Conservation (phyloP, 2,888 invertebrate genomes). For the Microplitis manilae region DNA sequence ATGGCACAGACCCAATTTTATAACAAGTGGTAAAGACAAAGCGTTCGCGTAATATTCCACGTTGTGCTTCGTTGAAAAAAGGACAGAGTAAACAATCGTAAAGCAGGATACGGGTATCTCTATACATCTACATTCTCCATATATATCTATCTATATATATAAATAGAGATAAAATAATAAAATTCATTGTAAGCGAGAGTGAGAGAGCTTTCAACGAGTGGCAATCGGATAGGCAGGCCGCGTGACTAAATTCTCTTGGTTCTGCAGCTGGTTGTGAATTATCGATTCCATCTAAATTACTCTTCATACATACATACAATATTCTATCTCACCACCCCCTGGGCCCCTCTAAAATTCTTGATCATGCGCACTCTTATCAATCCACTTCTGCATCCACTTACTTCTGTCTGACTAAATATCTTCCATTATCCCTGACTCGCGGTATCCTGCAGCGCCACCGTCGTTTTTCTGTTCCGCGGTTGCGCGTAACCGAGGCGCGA, state of each 20-base stretch:
- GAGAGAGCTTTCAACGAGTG: conserved; percentile 45
- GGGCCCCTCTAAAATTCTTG: conserved; percentile 1
- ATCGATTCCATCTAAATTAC: conserved; percentile 65
- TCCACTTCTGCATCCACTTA: conserved; percentile 43
- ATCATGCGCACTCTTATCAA: conserved; percentile 58
- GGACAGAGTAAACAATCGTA: background rate
- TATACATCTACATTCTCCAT: background rate
- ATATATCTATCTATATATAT: background rate
- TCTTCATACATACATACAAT: conserved; percentile 46
- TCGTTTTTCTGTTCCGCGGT: conserved; percentile 47
- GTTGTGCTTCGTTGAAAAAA: background rate
- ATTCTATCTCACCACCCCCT: background rate
- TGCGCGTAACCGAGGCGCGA: conserved; percentile 31
- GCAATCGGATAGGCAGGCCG: conserved; percentile 62
- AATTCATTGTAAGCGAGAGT: background rate
- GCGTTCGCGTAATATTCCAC: conserved; percentile 1
- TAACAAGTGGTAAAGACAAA: conserved; percentile 39
- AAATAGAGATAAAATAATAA: conserved; percentile 8
- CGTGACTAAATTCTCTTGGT: conserved; percentile 64
- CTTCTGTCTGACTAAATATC: conserved; percentile 41
- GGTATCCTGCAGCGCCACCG: conserved; percentile 43
- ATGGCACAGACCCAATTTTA: conserved; percentile 41
- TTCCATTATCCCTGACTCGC: conserved; percentile 24
- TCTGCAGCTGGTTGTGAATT: conserved; percentile 65
- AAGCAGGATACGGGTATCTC: background rate